Evolutionary conservation across 2,888 invertebrate species (phyloP), one percentile per base, ranked within the genome.

Genomic region (Tinea trinotella): DNA sequence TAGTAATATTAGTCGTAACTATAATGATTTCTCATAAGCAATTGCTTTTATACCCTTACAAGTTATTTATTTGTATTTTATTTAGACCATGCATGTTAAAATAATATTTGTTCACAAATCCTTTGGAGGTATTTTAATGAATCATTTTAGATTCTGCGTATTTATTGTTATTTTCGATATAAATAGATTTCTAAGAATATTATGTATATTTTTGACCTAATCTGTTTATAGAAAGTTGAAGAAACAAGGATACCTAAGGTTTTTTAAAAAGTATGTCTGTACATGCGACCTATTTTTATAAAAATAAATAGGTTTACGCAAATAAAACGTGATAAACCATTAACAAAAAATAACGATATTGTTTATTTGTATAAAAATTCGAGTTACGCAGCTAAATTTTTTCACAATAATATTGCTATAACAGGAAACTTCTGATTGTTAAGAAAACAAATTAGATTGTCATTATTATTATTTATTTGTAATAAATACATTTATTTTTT

Each of bases 31-130:
- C 15, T 40, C 13, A 40, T 5, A n/a, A 15, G 7, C 40, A 13
- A 30, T 40, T 12, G 40, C 15, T 15, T 40, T 40, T 40, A 40
- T 40, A 40, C 13, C 12, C 40, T 2, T n/a, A 40, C 24, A 6
- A 40, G 40, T 40, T 40, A 40, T 40, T 40, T 50, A 12, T 50
- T 50, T 22, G 50, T 24, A 6, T 15, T 9, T 13, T 24, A 24
- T 50, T 50, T 50, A 50, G 50, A 50, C 4, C 7, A 6, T 12
- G 6, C 2, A 20, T 50, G 50, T 50, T 18, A 50, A 50, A 6
- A 15, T 24, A 10, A 13, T 50, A 20, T 50, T 50, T 50, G 22
- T 50, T 50, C 50, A 24, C 22, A 18, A 1, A n/a, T 40, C 40
- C 13, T n/a, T n/a, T 13, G 13, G 13, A 40, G 7, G 30, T 30